Evolutionary conservation across 2,888 invertebrate species (phyloP).

Genomic region (Brenthis daphne): DNA sequence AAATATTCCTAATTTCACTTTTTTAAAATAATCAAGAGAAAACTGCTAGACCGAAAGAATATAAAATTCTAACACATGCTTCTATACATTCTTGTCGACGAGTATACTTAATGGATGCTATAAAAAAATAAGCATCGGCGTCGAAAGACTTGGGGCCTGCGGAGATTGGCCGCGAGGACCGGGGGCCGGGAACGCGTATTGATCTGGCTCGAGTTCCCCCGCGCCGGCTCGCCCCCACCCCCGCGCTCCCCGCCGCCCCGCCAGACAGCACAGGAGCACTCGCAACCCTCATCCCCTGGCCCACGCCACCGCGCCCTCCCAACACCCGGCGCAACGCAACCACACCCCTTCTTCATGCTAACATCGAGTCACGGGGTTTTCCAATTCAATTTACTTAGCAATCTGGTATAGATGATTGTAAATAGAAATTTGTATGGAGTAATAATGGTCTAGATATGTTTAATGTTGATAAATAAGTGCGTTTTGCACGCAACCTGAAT

Average conservation of each 20-base stretch:
- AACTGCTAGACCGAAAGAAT: constrained; percentile 45
- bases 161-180: constrained; percentile 71
- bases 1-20: too few relatives aligned
- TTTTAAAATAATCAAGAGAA: background rate
- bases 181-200: constrained; percentile 56
- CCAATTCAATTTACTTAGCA: constrained; percentile 74
- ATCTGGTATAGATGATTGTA: constrained; percentile 50
- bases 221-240: constrained; percentile 45
- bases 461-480: constrained; percentile 17
- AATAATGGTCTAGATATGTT: constrained; percentile 5
- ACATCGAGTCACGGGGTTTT: constrained; percentile 78
- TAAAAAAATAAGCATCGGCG: constrained; percentile 79
- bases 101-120: constrained; percentile 75
- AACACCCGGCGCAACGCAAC: constrained; percentile 66
- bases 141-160: constrained; percentile 79
- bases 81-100: constrained; percentile 73
- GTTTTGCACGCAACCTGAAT: constrained; percentile 18
- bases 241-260: constrained; percentile 50
- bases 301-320: constrained; percentile 54
- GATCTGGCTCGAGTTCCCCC: constrained; percentile 40
- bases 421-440: constrained; percentile 29
- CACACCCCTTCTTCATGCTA: constrained; percentile 78
- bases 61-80: constrained; percentile 66
- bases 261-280: constrained; percentile 73
- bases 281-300: constrained; percentile 55